phyloP scores from a whole-genome alignment of 35 echinoderm and acorn worm species.

The Holothuria glaberrima region DNA sequence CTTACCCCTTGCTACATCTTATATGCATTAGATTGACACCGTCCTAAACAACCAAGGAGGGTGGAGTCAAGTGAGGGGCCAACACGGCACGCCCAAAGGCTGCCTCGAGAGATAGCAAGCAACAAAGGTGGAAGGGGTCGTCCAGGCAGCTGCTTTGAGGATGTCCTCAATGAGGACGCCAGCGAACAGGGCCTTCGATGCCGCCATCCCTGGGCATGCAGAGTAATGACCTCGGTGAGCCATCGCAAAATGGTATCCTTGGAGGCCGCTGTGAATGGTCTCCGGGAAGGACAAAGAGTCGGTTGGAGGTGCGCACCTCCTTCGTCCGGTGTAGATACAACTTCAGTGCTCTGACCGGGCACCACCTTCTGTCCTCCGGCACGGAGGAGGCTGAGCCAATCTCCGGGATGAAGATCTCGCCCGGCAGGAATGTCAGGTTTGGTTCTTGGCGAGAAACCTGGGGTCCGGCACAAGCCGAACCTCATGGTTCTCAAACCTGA shows the following conservation, averaged over 20 bases:
- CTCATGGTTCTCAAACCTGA: too few species aligned
- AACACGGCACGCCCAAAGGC: background rate
- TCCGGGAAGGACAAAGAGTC: background rate
- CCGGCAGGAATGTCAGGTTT: too few species aligned
- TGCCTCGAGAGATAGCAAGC: conserved; percentile 8
- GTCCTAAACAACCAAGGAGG: too few species aligned
- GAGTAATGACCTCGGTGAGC: background rate
- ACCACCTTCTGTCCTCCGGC: background rate
- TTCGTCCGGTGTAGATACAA: background rate
- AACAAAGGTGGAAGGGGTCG: background rate
- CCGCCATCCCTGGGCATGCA: background rate
- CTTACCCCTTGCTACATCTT: too few species aligned
- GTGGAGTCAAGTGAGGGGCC: too few species aligned
- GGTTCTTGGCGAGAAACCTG: too few species aligned
- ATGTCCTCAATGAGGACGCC: too few species aligned
- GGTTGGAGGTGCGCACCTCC: background rate
- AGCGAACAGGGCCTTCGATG: background rate
- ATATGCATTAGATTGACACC: too few species aligned
- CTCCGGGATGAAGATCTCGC: too few species aligned
- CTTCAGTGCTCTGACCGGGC: background rate
- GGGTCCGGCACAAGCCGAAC: background rate
- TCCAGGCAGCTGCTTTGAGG: too few species aligned
- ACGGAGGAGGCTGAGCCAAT: too few species aligned
- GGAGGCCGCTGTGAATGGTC: background rate
- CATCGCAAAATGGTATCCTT: conserved; percentile 22